These are phyloP conservation scores for Bovichtus variegatus DNA, from an alignment of 2,797 vertebrate species.

Conservation along the genomic window DNA sequence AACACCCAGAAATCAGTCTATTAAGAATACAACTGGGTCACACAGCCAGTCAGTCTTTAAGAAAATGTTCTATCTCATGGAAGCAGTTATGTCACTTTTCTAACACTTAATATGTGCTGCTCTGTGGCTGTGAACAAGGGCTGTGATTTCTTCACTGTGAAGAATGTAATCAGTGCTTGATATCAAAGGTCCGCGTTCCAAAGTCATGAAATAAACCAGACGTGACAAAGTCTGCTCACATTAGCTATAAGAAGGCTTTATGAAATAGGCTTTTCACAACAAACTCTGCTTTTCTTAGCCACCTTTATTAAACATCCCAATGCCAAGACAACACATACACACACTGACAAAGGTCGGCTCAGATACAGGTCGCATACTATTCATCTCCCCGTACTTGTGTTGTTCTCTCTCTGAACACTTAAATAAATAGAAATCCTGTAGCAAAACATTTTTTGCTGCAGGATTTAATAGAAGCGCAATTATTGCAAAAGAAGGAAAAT, in stretches of 20 bases:
- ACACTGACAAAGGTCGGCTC: neutral
- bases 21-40: neutral
- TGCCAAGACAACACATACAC: neutral
- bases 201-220: constrained; percentile 4
- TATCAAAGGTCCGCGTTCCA: neutral
- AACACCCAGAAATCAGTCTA: neutral
- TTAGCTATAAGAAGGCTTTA: neutral
- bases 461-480: constrained; percentile 15
- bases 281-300: neutral
- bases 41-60: neutral
- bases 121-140: neutral
- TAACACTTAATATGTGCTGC: neutral
- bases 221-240: neutral
- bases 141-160: neutral
- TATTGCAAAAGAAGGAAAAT: constrained; percentile 6
- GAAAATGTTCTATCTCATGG: neutral
- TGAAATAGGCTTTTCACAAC: neutral
- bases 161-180: neutral
- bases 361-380: neutral
- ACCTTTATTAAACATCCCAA: neutral
- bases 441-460: neutral
- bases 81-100: neutral
- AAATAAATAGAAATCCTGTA: constrained; percentile 11
- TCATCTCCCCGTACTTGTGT: neutral
- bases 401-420: constrained; percentile 2